Percentiles rank a stretch among this genome's conserved stretches.
phyloP scores from a whole-genome alignment of 2,888 invertebrate species.

The Geophilus truncorum region DNA sequence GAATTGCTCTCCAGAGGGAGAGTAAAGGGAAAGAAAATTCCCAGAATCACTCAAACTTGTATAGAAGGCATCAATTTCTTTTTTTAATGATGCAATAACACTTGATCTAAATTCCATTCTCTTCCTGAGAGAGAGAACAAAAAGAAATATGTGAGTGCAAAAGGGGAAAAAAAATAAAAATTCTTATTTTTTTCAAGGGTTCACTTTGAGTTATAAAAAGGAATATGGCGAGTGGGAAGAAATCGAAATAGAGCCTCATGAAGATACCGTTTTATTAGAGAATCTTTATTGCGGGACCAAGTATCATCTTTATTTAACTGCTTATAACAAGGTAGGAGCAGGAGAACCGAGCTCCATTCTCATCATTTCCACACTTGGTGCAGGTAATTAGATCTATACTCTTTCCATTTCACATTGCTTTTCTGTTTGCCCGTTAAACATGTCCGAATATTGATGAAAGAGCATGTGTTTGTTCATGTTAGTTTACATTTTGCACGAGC shows the following conservation, averaged over 20 bases:
- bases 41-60: not conserved
- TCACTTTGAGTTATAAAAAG: constrained; percentile 40
- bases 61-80: not conserved
- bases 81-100: not conserved
- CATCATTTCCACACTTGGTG: constrained; percentile 47
- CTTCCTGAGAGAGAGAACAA: not conserved
- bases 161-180: not conserved
- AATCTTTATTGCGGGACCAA: constrained; percentile 46
- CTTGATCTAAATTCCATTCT: not conserved
- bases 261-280: constrained; percentile 37
- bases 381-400: constrained; percentile 42
- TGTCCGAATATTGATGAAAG: not conserved
- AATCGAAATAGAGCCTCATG: constrained; percentile 37
- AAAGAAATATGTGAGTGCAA: not conserved
- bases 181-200: constrained; percentile 36
- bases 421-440: not conserved
- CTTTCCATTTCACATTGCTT: not conserved
- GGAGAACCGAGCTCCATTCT: constrained; percentile 45
- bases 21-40: not conserved
- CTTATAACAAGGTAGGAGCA: constrained; percentile 46
- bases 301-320: constrained; percentile 47
- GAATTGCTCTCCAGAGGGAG: not conserved
- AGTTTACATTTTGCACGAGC: too few relatives aligned
- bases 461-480: too few relatives aligned
- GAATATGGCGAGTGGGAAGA: constrained; percentile 40